Evolutionary conservation across 2,113 vertebrate genomes (phyloP).

Genomic region (Alethe castanea): DNA sequence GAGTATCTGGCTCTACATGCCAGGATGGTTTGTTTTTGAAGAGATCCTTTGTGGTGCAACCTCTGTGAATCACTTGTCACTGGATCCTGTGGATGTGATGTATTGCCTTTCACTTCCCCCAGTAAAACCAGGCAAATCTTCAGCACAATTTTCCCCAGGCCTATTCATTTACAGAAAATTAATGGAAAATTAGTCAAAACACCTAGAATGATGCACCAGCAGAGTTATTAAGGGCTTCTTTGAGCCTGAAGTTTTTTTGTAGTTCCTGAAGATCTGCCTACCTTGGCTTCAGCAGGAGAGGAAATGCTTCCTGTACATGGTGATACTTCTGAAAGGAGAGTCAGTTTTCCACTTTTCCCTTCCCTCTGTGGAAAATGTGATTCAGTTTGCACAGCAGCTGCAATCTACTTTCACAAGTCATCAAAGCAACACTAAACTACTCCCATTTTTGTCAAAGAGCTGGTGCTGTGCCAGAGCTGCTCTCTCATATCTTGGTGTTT

Average conservation of each 20-base stretch:
- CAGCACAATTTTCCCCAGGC: not conserved
- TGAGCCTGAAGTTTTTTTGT: not conserved
- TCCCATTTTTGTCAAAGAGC: not conserved
- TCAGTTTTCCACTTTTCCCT: not conserved
- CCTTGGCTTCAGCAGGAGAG: not conserved
- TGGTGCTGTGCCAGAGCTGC: not conserved
- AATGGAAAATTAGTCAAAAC: not conserved
- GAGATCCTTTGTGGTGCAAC: not conserved
- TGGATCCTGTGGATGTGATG: not conserved
- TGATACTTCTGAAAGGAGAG: not conserved
- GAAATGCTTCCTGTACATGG: accelerated
- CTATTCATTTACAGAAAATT: not conserved
- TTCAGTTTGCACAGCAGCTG: not conserved
- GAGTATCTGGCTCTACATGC: not conserved
- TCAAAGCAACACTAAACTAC: not conserved
- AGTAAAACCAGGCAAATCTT: not conserved
- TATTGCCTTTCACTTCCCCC: not conserved
- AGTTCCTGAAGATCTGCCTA: not conserved
- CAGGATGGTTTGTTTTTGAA: not conserved
- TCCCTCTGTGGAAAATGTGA: not conserved
- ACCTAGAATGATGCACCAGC: not conserved
- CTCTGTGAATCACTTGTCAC: not conserved
- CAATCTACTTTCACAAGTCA: not conserved
- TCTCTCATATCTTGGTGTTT: not conserved
- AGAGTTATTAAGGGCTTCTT: not conserved